A percentile compares a stretch with the other conserved stretches of the same genome.
Conservation (phyloP, 2,888 invertebrate genomes). For the Agrochola lychnidis region DNA sequence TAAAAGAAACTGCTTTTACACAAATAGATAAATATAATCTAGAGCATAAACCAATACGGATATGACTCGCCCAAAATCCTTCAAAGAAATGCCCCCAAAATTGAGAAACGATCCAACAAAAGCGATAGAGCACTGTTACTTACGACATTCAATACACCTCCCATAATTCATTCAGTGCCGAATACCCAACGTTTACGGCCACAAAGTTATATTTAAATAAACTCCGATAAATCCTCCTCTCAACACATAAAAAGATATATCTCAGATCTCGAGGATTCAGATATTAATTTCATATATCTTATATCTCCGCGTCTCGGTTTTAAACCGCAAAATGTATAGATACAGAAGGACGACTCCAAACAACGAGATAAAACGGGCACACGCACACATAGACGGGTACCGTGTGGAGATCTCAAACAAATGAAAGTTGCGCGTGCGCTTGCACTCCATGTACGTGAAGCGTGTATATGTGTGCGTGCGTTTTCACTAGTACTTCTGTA, state of each 20-base stretch:
- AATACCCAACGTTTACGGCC: slow-evolving; percentile 59
- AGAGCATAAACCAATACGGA: not conserved
- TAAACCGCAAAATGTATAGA: not conserved
- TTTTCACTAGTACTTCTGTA: slow-evolving; percentile 13
- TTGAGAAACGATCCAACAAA: slow-evolving; percentile 35
- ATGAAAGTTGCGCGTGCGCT: not conserved
- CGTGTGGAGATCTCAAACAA: not conserved
- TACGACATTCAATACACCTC: slow-evolving; percentile 42
- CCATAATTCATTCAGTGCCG: slow-evolving; percentile 60
- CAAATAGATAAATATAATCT: not conserved
- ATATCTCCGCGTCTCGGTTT: slow-evolving; percentile 63
- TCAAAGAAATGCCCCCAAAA: slow-evolving; percentile 26
- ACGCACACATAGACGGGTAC: too few species aligned
- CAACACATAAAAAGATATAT: slow-evolving; percentile 71
- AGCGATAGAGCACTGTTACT: slow-evolving; percentile 25
- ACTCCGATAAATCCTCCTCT: slow-evolving; percentile 67
- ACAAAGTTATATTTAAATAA: slow-evolving; percentile 69
- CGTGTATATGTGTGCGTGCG: not conserved
- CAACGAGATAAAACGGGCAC: not conserved
- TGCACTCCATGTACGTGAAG: not conserved
- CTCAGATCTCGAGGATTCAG: slow-evolving; percentile 70
- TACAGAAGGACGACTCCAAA: not conserved
- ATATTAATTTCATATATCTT: slow-evolving; percentile 77
- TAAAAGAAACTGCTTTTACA: too few species aligned
- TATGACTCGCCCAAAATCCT: slow-evolving; percentile 2